Evolutionary conservation across 2,797 vertebrate genomes (phyloP).

Genomic region (Epinephelus malabaricus): DNA sequence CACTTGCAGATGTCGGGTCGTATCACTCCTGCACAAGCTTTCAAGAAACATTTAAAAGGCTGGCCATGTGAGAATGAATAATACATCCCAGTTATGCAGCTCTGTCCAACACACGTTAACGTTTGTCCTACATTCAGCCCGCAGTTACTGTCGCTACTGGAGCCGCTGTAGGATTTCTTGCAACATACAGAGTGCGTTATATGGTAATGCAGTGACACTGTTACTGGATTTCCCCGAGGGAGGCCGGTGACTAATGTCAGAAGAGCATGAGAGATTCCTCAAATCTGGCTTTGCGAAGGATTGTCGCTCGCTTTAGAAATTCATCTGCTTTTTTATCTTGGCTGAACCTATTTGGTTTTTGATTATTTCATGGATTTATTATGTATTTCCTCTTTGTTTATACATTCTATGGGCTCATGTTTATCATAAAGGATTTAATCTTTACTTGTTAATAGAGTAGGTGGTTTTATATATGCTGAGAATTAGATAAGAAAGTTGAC

Average conservation of each 20-base stretch:
- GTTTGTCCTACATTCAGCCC: slow-evolving; percentile 65
- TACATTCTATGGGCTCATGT: neutral
- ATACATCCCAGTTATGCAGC: slow-evolving; percentile 74
- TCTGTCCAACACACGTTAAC: slow-evolving; percentile 52
- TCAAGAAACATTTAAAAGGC: slow-evolving; percentile 79
- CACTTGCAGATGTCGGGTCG: slow-evolving; percentile 64
- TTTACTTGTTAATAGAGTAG: neutral
- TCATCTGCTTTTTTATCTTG: too few relatives aligned
- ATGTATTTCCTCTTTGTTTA: neutral
- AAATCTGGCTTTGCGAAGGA: slow-evolving; percentile 33
- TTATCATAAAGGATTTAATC: neutral
- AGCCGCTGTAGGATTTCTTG: slow-evolving; percentile 36
- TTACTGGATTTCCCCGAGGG: slow-evolving; percentile 43
- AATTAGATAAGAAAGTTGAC: neutral
- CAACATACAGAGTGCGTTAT: slow-evolving; percentile 42
- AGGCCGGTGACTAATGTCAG: slow-evolving; percentile 46
- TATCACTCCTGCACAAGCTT: slow-evolving; percentile 68
- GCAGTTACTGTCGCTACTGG: slow-evolving; percentile 28
- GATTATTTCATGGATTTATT: too few relatives aligned
- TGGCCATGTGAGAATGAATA: slow-evolving; percentile 77
- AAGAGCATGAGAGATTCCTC: slow-evolving; percentile 41
- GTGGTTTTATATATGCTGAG: neutral
- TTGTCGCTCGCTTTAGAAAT: neutral
- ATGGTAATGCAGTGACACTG: slow-evolving; percentile 42
- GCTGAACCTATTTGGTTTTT: too few relatives aligned